Conservation (phyloP, 2,888 invertebrate species). For the Balanococcus diminutus region DNA sequence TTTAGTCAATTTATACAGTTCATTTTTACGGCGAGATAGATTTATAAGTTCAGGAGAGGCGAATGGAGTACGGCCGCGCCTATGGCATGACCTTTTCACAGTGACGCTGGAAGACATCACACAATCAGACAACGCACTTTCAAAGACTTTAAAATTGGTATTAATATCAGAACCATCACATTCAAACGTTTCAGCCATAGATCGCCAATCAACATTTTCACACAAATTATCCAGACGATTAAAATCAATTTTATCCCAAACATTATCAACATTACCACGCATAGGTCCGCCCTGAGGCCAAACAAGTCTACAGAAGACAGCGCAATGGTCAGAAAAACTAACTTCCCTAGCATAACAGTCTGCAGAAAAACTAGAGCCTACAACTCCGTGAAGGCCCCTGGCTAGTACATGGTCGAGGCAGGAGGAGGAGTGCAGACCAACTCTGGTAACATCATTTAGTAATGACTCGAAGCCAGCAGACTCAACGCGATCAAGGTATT, state of each 20-base stretch:
- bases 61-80: background rate
- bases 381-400: background rate
- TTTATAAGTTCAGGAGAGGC: background rate
- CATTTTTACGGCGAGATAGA: background rate
- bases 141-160: background rate
- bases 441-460: background rate
- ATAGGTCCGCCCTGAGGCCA: background rate
- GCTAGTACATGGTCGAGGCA: background rate
- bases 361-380: background rate
- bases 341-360: background rate
- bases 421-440: background rate
- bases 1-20: background rate
- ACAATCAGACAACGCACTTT: background rate
- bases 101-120: background rate
- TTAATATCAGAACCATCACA: background rate
- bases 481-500: too few relatives aligned
- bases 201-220: background rate
- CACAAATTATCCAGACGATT: background rate
- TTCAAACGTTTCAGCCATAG: background rate
- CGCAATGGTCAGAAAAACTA: background rate
- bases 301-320: background rate
- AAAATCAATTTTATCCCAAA: too few relatives aligned
- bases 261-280: too few relatives aligned
- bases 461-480: too few relatives aligned
- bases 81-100: background rate